These are phyloP conservation scores for Pentalonia nigronervosa DNA, from an alignment of 1,140 invertebrate species.

Conservation along the genomic window DNA sequence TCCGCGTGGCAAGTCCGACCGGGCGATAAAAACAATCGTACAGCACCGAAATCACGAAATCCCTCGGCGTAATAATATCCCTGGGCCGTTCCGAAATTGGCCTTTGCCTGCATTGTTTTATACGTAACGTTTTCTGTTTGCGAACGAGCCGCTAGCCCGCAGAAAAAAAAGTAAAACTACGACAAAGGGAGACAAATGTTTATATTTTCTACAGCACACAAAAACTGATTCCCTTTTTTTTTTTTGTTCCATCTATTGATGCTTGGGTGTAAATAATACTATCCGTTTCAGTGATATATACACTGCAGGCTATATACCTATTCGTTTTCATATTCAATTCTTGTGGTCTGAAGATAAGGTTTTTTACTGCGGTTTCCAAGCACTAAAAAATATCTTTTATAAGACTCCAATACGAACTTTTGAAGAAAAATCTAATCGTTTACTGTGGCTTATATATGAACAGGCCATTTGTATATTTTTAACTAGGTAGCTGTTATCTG, in stretches of 20 bases:
- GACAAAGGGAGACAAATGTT: slow-evolving; percentile 13
- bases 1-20: not conserved
- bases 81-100: not conserved
- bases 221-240: not conserved
- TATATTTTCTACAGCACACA: not conserved
- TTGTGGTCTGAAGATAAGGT: not conserved
- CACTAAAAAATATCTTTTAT: not conserved
- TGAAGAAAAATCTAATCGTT: not conserved
- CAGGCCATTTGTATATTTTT: too few relatives aligned
- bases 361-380: not conserved
- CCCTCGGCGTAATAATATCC: not conserved
- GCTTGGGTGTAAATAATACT: not conserved
- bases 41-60: not conserved
- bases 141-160: not conserved
- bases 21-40: not conserved
- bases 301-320: not conserved
- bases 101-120: not conserved
- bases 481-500: too few relatives aligned
- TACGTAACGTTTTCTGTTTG: not conserved
- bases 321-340: not conserved
- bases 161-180: not conserved
- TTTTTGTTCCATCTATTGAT: not conserved
- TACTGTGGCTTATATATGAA: too few relatives aligned
- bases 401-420: not conserved
- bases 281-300: not conserved